Conservation (phyloP, 2,888 invertebrate species). For the Odontomyia ornata region DNA sequence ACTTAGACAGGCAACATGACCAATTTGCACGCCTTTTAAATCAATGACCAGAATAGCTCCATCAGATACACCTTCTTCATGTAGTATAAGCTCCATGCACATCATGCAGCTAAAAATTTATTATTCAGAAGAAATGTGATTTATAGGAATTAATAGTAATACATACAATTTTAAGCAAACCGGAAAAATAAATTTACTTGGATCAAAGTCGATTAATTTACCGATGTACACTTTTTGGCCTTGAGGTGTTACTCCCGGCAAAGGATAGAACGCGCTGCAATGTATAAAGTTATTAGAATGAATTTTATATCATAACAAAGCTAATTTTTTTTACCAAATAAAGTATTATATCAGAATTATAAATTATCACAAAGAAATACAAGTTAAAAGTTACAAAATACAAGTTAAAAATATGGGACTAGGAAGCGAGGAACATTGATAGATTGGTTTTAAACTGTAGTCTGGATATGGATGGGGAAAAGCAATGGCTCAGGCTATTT, state of each 20-base stretch:
- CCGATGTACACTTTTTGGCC: conserved; percentile 69
- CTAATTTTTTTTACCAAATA: too few relatives aligned
- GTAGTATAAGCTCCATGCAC: conserved; percentile 70
- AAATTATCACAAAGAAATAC: too few relatives aligned
- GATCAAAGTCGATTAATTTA: conserved; percentile 68
- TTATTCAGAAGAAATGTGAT: background rate
- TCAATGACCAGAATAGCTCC: conserved; percentile 74
- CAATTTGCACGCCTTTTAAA: conserved; percentile 69
- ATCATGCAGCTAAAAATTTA: conserved; percentile 65
- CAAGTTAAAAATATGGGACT: too few relatives aligned
- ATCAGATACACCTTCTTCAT: conserved; percentile 69
- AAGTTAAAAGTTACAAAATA: too few relatives aligned
- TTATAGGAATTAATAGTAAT: background rate
- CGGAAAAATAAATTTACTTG: conserved; percentile 69
- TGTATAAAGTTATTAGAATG: background rate
- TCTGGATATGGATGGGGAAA: too few relatives aligned
- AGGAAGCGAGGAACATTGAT: too few relatives aligned
- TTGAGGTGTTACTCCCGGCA: conserved; percentile 66
- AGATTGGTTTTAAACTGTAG: too few relatives aligned
- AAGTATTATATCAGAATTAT: too few relatives aligned
- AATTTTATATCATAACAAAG: too few relatives aligned
- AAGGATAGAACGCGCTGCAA: conserved; percentile 63
- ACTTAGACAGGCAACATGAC: conserved; percentile 72
- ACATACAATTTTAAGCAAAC: conserved; percentile 66
- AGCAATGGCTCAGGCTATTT: too few relatives aligned